phyloP scores from a whole-genome alignment of 2,113 vertebrate genomes.

The Colius striatus region DNA sequence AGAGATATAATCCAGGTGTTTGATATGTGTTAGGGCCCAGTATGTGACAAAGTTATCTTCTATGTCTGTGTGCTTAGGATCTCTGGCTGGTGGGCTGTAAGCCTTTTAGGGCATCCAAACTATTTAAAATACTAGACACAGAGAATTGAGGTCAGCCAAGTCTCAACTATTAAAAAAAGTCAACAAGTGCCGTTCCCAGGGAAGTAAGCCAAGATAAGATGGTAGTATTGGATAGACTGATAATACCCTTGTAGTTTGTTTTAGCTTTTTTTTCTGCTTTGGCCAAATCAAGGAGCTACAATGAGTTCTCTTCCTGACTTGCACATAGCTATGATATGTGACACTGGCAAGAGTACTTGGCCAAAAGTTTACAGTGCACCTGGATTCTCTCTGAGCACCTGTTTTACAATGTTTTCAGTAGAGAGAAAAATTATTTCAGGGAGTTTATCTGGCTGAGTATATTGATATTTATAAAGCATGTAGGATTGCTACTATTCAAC shows the following conservation, averaged over 20 bases:
- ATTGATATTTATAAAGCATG: not conserved
- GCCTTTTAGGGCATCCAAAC: not conserved
- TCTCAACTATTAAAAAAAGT: not conserved
- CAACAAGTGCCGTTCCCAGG: not conserved
- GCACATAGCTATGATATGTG: not conserved
- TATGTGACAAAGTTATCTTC: not conserved
- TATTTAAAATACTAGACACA: not conserved
- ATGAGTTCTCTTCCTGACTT: not conserved
- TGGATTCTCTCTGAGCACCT: slow-evolving; percentile 16
- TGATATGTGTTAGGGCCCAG: not conserved
- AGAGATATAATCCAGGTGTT: slow-evolving; percentile 1
- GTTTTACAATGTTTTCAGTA: not conserved
- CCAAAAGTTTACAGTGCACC: not conserved
- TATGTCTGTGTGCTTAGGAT: not conserved
- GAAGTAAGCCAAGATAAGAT: not conserved
- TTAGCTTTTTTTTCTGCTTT: not conserved
- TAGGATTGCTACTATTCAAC: not conserved
- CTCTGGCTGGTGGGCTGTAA: not conserved
- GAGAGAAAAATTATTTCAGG: not conserved
- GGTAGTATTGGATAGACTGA: not conserved
- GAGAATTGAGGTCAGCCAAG: not conserved
- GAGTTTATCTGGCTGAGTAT: not conserved
- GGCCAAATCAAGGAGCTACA: not conserved
- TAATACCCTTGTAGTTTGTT: not conserved
- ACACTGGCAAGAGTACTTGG: not conserved